A percentile compares a stretch with the other conserved stretches of the same genome.
These are phyloP conservation scores for Colostygia pectinataria DNA, from an alignment of 2,888 invertebrate species.

Conservation along the genomic window DNA sequence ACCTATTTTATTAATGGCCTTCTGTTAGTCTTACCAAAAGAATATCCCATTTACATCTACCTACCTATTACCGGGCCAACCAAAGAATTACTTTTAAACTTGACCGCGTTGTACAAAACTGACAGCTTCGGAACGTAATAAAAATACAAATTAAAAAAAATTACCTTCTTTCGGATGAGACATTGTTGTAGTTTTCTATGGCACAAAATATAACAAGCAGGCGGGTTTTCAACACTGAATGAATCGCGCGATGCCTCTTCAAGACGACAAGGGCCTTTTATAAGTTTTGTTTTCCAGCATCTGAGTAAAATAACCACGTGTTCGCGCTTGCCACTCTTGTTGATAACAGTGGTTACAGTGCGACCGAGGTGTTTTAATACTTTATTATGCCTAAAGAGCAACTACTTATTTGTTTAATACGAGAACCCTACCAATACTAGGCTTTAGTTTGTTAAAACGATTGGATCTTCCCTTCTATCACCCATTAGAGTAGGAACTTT, in stretches of 20 bases:
- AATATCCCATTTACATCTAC: background rate
- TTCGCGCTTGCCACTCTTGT: conserved; percentile 55
- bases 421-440: too few relatives aligned
- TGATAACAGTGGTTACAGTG: conserved; percentile 60
- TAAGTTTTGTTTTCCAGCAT: conserved; percentile 61
- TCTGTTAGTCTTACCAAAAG: conserved; percentile 16
- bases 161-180: conserved; percentile 73
- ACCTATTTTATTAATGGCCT: too few relatives aligned
- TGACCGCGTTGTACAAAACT: conserved; percentile 34
- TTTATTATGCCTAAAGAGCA: conserved; percentile 18
- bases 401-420: too few relatives aligned
- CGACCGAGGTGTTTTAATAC: conserved; percentile 46
- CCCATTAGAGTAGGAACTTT: too few relatives aligned
- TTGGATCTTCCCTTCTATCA: too few relatives aligned
- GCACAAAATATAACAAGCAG: conserved; percentile 25
- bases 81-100: conserved; percentile 31
- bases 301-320: conserved; percentile 56
- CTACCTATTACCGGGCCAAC: too few relatives aligned
- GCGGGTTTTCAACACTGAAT: conserved; percentile 47
- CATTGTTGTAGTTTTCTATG: conserved; percentile 52
- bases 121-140: conserved; percentile 29
- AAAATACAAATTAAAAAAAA: conserved; percentile 43
- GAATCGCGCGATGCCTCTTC: conserved; percentile 57
- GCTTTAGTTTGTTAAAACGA: too few relatives aligned
- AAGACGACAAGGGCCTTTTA: conserved; percentile 63